A percentile compares a stretch with the other conserved stretches of the same genome.
Conservation (phyloP, 2,888 invertebrate species). For the Phortica magna region DNA sequence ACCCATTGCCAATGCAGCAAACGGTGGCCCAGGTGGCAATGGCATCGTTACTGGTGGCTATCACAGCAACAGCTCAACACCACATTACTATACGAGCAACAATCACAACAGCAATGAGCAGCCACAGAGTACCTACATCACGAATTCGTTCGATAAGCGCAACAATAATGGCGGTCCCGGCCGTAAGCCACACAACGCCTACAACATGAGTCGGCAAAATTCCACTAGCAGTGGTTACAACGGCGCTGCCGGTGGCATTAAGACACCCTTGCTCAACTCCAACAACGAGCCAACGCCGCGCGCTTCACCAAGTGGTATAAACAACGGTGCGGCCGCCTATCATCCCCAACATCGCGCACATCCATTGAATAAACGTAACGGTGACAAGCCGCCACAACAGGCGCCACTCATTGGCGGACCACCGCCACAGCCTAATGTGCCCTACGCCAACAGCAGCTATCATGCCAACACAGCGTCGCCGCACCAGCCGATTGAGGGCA, state of each 20-base stretch:
- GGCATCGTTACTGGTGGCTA: constrained; percentile 53
- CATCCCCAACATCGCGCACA: constrained; percentile 65
- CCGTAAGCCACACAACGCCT: constrained; percentile 53
- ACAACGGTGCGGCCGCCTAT: constrained; percentile 56
- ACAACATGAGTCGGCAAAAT: constrained; percentile 49
- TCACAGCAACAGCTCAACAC: constrained; percentile 70
- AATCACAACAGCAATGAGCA: constrained; percentile 58
- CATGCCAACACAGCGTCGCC: constrained; percentile 39
- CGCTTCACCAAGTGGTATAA: constrained; percentile 66
- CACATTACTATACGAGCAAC: constrained; percentile 67
- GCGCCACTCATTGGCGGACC: constrained; percentile 69
- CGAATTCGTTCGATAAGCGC: constrained; percentile 67
- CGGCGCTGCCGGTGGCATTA: constrained; percentile 58
- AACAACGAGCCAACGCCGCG: constrained; percentile 71
- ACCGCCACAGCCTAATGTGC: constrained; percentile 55
- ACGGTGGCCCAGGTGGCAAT: constrained; percentile 43
- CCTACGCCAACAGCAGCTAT: constrained; percentile 43
- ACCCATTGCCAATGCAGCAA: constrained; percentile 66
- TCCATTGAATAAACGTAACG: constrained; percentile 62
- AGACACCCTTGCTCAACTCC: constrained; percentile 64
- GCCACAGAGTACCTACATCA: constrained; percentile 47
- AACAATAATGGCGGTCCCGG: constrained; percentile 54
- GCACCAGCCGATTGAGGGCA: constrained; percentile 57
- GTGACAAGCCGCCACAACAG: constrained; percentile 68
- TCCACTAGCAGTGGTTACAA: constrained; percentile 45